These are phyloP conservation scores for Stenolophus ochropezus DNA, from an alignment of 2,888 invertebrate species.

Conservation along the genomic window DNA sequence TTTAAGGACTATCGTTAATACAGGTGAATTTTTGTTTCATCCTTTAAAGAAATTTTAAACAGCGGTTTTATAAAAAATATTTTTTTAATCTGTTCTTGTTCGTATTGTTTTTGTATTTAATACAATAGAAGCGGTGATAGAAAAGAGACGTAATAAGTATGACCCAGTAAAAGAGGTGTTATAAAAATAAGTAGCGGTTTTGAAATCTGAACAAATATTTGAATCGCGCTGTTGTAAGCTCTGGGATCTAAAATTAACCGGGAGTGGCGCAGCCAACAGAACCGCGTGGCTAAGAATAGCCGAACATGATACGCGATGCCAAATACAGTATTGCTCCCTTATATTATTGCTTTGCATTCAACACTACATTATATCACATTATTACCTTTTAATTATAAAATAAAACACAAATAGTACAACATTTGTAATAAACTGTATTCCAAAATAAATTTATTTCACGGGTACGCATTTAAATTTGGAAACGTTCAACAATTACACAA, in stretches of 20 bases:
- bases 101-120: too few species aligned
- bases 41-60: too few species aligned
- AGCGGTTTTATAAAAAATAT: too few species aligned
- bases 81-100: too few species aligned
- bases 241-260: conserved; percentile 52
- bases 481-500: conserved; percentile 41
- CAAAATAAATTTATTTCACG: too few species aligned
- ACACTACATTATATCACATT: background rate
- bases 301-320: conserved; percentile 53
- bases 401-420: too few species aligned
- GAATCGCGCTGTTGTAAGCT: conserved; percentile 49
- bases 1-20: too few species aligned
- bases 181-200: conserved; percentile 52
- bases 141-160: background rate
- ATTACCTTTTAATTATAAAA: too few species aligned
- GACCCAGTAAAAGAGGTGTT: conserved; percentile 45
- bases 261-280: conserved; percentile 60
- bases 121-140: background rate
- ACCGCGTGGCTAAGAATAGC: conserved; percentile 50
- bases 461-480: too few species aligned
- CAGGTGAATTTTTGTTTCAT: too few species aligned
- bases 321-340: conserved; percentile 52
- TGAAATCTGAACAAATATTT: conserved; percentile 40
- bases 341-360: conserved; percentile 28
- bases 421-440: too few species aligned